These are phyloP conservation scores for Molanna angustata DNA, from an alignment of 2,888 invertebrate genomes.

Conservation along the genomic window DNA sequence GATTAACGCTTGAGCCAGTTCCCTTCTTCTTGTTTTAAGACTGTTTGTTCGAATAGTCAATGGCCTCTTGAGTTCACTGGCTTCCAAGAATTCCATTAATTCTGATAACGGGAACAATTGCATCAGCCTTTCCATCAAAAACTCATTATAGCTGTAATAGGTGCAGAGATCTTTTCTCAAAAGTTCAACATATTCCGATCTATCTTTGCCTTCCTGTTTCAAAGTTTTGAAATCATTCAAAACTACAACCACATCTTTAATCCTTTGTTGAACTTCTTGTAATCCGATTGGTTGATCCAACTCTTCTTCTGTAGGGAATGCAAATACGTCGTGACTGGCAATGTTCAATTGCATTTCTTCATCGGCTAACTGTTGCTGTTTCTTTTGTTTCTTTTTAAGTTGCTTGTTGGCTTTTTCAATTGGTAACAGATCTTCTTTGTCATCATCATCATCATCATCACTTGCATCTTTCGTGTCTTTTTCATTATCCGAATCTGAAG, in stretches of 20 bases:
- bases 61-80: constrained; percentile 93
- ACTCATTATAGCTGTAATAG: constrained; percentile 97
- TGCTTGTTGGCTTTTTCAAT: constrained; percentile 82
- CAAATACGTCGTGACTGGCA: constrained; percentile 70
- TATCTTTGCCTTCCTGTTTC: constrained; percentile 65
- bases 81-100: constrained; percentile 91
- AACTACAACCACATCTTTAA: constrained; percentile 79
- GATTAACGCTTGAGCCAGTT: constrained; percentile 92
- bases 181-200: constrained; percentile 79
- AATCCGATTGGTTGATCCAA: constrained; percentile 69
- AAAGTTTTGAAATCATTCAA: constrained; percentile 74
- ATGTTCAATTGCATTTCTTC: constrained; percentile 82
- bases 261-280: constrained; percentile 84
- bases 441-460: constrained; percentile 40
- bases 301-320: constrained; percentile 75
- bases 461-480: constrained; percentile 38
- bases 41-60: constrained; percentile 95
- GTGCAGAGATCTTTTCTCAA: constrained; percentile 82
- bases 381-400: constrained; percentile 68
- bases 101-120: constrained; percentile 84
- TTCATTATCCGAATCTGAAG: constrained; percentile 39
- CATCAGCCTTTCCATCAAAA: constrained; percentile 89
- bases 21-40: constrained; percentile 86
- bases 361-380: constrained; percentile 69
- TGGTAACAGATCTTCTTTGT: constrained; percentile 71